Base-by-base conservation (phyloP, 2,797 vertebrate species). In the Heterohyrax brucei region DNA sequence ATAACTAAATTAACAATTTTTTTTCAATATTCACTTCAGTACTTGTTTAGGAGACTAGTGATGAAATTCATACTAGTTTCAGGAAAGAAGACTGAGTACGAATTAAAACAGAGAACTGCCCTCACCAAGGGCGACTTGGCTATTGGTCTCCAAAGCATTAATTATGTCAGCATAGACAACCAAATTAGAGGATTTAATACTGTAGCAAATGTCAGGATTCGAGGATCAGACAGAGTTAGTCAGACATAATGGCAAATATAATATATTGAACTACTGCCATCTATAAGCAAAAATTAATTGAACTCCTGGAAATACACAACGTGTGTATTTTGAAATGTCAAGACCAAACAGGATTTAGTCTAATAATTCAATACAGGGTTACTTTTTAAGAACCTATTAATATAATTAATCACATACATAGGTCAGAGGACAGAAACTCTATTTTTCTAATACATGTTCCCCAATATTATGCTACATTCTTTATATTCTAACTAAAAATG, bases 401-500 rank as follows among this genome's bases (percentile, higher is more conserved):
- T 12, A 46, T 56, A 89, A 53, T 72, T 66, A 22, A 24, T 56
- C 22, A 72, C 39, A 39, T 39, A 39, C 39, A 39, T 39, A 39
- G 39, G 39, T 39, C 39, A 39, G 39, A 39, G 39, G 39, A 7
- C 5, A 80, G 59, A 81, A 80, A 56, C 3, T 87, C 94, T 5
- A 91, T 90, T 77, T 61, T 90, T 62, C 22, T 3, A 64, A 53
- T 76, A 44, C 48, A 50, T 33, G 18, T 9, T 7, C 39, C n/a
- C 84, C 75, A 82, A n/a, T 53, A 79, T 59, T 62, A 7, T 59
- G 70, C 93, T 75, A 88, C 85, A 93, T 91, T 89, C 9, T 50
- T 89, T 46, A 85, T 28, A 76, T 59, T 68, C 26, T 44, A 7
- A 89, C 26, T 61, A 85, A 91, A 76, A 50, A 1, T 64, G 82